These are phyloP conservation scores for Anolis sagrei DNA, from an alignment of 2,113 vertebrate genomes.

Conservation along the genomic window DNA sequence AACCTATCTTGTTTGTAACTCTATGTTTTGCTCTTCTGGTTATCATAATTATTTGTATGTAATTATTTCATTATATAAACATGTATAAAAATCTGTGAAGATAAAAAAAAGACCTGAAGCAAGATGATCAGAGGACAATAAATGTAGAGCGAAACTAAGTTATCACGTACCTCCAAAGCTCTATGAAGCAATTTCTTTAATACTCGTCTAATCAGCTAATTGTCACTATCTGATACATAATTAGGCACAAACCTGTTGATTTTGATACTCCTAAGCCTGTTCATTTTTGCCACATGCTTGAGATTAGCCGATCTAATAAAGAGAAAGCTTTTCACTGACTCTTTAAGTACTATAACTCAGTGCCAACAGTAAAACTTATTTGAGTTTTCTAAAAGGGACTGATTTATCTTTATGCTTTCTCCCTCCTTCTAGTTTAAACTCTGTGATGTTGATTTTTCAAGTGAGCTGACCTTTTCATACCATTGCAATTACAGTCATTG, in stretches of 20 bases:
- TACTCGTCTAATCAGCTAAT: neutral
- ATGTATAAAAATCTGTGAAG: neutral
- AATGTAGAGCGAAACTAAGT: neutral
- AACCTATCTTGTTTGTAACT: too few relatives aligned
- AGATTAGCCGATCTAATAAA: neutral
- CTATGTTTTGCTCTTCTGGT: neutral
- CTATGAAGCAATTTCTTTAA: neutral
- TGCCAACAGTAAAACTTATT: neutral
- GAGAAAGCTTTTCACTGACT: neutral
- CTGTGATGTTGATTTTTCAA: neutral
- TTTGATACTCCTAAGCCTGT: neutral
- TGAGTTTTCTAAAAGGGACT: neutral
- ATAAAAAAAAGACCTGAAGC: neutral
- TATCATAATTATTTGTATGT: neutral
- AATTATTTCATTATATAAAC: neutral
- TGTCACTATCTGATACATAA: neutral
- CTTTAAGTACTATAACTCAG: neutral
- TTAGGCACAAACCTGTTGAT: neutral
- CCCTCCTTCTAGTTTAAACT: neutral
- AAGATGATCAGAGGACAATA: neutral
- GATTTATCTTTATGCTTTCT: neutral
- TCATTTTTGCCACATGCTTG: neutral
- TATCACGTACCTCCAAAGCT: neutral
- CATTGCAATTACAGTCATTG: neutral
- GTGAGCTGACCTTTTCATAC: rapidly evolving